These are phyloP conservation scores for Drosophila ochracea DNA, from an alignment of 2,888 invertebrate species.

Conservation along the genomic window DNA sequence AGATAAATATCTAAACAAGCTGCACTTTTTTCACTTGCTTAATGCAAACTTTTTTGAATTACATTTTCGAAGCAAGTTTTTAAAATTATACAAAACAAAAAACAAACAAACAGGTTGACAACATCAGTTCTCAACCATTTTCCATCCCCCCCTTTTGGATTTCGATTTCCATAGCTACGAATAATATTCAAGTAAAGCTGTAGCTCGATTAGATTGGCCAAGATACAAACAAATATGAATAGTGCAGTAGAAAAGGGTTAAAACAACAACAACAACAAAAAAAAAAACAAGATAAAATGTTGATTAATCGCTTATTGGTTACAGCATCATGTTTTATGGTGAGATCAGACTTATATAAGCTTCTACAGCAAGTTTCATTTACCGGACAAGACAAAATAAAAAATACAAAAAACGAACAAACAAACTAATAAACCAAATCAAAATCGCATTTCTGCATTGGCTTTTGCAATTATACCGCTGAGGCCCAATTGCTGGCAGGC, in stretches of 20 bases:
- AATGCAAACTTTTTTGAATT: background rate
- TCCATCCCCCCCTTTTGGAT: no score
- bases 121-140: background rate
- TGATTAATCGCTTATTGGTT: conserved; percentile 2
- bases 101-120: background rate
- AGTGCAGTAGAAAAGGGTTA: background rate
- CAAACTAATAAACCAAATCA: conserved; percentile 6
- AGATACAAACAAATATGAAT: background rate
- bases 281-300: background rate
- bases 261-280: background rate
- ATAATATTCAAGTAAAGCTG: background rate
- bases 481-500: conserved; percentile 6
- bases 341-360: conserved; percentile 19
- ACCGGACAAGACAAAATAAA: background rate
- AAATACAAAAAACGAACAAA: background rate
- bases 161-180: background rate
- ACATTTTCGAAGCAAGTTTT: background rate
- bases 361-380: conserved; percentile 1
- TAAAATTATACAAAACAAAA: background rate
- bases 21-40: background rate
- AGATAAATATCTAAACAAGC: background rate
- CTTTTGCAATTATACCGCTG: conserved; percentile 9
- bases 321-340: background rate
- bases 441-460: conserved; percentile 28
- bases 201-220: background rate